phyloP scores from a whole-genome alignment of 1,140 invertebrate genomes.

The Choristoneura fumiferana region DNA sequence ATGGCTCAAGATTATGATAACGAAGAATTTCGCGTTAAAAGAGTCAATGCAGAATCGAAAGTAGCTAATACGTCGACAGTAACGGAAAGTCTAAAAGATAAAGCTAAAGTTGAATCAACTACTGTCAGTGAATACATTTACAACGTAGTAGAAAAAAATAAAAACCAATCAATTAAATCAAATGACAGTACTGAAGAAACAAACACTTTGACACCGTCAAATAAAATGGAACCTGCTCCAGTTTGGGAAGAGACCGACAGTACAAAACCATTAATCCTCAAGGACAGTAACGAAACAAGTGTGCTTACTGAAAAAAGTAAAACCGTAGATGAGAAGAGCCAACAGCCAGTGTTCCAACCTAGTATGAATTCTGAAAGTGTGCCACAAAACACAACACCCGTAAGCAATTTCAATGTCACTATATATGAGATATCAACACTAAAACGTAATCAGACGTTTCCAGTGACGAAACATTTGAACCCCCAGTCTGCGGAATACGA shows the following conservation, averaged over 20 bases:
- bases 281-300: constrained; percentile 19
- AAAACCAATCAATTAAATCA: not conserved
- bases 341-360: not conserved
- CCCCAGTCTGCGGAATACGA: constrained; percentile 53
- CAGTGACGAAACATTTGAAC: constrained; percentile 37
- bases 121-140: constrained; percentile 61
- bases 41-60: constrained; percentile 66
- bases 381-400: constrained; percentile 39
- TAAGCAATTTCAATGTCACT: constrained; percentile 59
- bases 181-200: not conserved
- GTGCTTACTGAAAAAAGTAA: constrained; percentile 10
- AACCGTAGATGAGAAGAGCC: not conserved
- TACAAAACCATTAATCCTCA: constrained; percentile 30
- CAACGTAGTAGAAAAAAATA: constrained; percentile 33
- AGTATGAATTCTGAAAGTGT: constrained; percentile 23
- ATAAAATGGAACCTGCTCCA: constrained; percentile 44
- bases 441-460: constrained; percentile 39
- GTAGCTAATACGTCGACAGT: constrained; percentile 24
- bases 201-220: constrained; percentile 20
- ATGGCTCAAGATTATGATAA: constrained; percentile 62
- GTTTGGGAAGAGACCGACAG: constrained; percentile 63
- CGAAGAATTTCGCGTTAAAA: constrained; percentile 55
- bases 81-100: constrained; percentile 23
- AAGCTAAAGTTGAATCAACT: constrained; percentile 41
- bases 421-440: constrained; percentile 66